These are phyloP conservation scores for Hypotaenidia philippensis DNA, from an alignment of 2,797 vertebrate genomes.

Conservation along the genomic window DNA sequence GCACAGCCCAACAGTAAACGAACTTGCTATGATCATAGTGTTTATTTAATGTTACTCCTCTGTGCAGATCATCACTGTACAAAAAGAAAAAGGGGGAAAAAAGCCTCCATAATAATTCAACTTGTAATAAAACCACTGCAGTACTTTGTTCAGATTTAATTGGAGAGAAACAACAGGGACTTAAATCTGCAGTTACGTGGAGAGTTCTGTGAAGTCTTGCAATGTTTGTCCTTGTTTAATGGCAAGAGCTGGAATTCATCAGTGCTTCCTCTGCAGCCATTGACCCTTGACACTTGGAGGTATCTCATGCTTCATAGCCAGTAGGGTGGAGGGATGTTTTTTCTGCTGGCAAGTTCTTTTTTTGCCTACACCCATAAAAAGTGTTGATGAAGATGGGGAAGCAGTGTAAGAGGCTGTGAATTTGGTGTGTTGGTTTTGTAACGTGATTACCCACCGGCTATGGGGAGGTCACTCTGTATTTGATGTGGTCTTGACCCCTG, in stretches of 20 bases:
- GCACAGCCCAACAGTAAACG: background rate
- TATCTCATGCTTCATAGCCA: background rate
- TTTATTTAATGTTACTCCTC: background rate
- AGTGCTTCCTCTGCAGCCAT: accelerated
- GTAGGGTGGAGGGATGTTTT: background rate
- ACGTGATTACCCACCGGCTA: background rate
- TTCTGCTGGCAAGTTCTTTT: background rate
- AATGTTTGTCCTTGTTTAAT: background rate
- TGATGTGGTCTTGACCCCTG: background rate
- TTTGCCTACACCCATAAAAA: background rate
- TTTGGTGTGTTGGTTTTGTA: background rate
- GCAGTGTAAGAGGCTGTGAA: background rate
- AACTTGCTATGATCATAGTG: background rate
- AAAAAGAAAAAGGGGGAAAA: background rate
- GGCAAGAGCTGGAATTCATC: background rate
- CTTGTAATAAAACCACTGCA: background rate
- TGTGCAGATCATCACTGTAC: background rate
- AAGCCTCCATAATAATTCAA: background rate
- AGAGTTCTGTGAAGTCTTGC: background rate
- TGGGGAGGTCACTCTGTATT: background rate
- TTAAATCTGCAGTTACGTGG: background rate
- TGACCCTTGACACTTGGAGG: background rate
- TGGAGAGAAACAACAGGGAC: background rate
- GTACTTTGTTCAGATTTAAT: background rate
- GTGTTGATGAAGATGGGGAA: background rate